These are phyloP conservation scores for Pelochelys cantorii DNA, from an alignment of 2,797 vertebrate species.

Conservation along the genomic window DNA sequence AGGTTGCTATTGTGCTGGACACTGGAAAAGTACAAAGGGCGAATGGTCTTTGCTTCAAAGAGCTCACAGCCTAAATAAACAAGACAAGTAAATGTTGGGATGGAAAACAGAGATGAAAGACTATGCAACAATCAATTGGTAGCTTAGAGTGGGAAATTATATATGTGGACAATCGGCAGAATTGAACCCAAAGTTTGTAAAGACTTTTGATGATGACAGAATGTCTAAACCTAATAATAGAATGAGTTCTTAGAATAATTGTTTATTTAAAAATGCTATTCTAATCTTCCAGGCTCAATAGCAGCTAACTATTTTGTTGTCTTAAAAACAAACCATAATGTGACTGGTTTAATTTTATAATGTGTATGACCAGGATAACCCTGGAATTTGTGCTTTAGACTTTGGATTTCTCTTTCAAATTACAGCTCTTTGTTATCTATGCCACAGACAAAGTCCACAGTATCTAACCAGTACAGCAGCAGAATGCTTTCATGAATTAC, in stretches of 20 bases:
- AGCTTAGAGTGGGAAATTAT: not conserved
- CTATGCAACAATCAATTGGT: not conserved
- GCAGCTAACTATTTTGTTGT: not conserved
- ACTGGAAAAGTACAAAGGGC: no score
- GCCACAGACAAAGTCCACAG: not conserved
- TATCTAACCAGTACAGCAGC: not conserved
- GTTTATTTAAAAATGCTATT: not conserved
- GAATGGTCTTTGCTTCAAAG: not conserved
- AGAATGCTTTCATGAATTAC: not conserved
- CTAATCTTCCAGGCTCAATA: not conserved
- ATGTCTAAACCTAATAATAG: not conserved
- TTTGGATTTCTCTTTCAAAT: not conserved
- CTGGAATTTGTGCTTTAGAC: not conserved
- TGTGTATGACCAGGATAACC: not conserved
- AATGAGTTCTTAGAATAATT: not conserved
- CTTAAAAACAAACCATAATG: not conserved
- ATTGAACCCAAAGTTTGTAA: not conserved
- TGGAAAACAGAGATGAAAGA: not conserved
- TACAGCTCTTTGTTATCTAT: not conserved
- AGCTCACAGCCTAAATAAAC: not conserved
- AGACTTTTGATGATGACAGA: not conserved
- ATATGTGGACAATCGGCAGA: not conserved
- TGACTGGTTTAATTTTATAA: not conserved
- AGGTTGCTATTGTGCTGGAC: not conserved
- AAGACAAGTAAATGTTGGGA: not conserved